A percentile compares a stretch with the other conserved stretches of the same genome.
Evolutionary conservation across 2,113 vertebrate species (phyloP).

Genomic region (Chloebia gouldiae): DNA sequence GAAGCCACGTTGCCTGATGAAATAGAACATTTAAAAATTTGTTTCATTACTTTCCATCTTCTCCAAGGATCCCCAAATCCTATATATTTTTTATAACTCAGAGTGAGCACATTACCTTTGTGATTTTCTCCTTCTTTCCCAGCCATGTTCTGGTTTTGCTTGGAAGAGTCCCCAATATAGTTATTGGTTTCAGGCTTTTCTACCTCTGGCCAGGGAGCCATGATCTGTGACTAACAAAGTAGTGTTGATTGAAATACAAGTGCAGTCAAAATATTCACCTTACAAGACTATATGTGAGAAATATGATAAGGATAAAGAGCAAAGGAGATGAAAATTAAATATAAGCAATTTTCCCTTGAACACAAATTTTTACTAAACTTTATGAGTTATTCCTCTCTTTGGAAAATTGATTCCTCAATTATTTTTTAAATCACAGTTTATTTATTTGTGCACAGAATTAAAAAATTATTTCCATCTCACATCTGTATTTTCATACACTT

Average conservation of each 20-base stretch:
- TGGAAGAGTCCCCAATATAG: conserved; percentile 33
- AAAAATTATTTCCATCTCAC: not conserved
- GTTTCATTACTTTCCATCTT: not conserved
- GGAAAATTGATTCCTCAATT: not conserved
- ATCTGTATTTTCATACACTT: not conserved
- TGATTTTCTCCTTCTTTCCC: conserved; percentile 48
- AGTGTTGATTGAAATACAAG: not conserved
- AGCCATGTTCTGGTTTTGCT: conserved; percentile 26
- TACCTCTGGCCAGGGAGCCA: conserved; percentile 86
- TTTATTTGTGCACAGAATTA: not conserved
- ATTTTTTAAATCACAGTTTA: not conserved
- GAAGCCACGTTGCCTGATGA: conserved; percentile 31
- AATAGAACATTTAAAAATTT: not conserved
- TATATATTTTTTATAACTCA: not conserved
- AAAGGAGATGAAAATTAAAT: not conserved
- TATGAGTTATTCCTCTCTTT: not conserved
- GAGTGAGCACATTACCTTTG: conserved; percentile 34
- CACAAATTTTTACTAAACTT: not conserved
- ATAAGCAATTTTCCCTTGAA: not conserved
- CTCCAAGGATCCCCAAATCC: not conserved
- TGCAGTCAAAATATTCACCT: not conserved
- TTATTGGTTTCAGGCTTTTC: conserved; percentile 70
- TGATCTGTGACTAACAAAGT: conserved; percentile 69
- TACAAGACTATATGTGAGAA: not conserved
- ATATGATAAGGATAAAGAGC: not conserved